A percentile compares a stretch with the other conserved stretches of the same genome.
Evolutionary conservation across 2,113 vertebrate species (phyloP).

Genomic region (Ramphastos sulfuratus): DNA sequence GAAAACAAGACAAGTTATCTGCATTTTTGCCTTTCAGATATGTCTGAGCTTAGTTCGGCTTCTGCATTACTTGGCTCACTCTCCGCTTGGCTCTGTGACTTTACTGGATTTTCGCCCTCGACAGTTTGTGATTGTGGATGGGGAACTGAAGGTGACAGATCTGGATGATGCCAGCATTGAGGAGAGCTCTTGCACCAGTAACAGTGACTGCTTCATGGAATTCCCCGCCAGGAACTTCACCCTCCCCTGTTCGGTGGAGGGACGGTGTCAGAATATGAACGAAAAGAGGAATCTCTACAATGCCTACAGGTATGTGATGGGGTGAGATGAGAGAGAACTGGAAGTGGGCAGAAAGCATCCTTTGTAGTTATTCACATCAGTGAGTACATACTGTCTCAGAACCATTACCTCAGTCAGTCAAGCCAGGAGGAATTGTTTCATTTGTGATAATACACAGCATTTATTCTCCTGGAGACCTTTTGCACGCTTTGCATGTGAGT

Average conservation of each 20-base stretch:
- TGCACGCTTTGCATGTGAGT: conserved; percentile 5
- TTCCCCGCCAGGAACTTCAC: conserved; percentile 90
- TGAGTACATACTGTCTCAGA: neutral
- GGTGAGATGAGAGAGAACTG: neutral
- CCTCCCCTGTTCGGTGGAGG: conserved; percentile 80
- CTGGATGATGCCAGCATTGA: conserved; percentile 86
- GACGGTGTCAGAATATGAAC: conserved; percentile 84
- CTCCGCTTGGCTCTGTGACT: conserved; percentile 86
- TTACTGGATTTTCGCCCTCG: conserved; percentile 90
- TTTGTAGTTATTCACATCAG: neutral
- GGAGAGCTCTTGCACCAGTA: conserved; percentile 78
- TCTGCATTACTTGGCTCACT: conserved; percentile 88
- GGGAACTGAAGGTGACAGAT: conserved; percentile 89
- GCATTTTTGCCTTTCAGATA: conserved; percentile 72
- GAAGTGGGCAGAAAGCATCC: neutral
- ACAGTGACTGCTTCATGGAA: conserved; percentile 79
- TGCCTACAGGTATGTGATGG: conserved; percentile 80
- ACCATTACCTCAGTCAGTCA: neutral
- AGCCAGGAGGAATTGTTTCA: neutral
- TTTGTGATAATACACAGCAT: neutral
- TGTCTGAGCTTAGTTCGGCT: conserved; percentile 87
- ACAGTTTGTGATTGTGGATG: conserved; percentile 87
- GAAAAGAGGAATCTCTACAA: conserved; percentile 93
- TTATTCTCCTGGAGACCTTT: neutral
- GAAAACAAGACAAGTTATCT: neutral